These are phyloP conservation scores for Sphaeramia orbicularis DNA, from an alignment of 2,797 vertebrate genomes.

Conservation along the genomic window DNA sequence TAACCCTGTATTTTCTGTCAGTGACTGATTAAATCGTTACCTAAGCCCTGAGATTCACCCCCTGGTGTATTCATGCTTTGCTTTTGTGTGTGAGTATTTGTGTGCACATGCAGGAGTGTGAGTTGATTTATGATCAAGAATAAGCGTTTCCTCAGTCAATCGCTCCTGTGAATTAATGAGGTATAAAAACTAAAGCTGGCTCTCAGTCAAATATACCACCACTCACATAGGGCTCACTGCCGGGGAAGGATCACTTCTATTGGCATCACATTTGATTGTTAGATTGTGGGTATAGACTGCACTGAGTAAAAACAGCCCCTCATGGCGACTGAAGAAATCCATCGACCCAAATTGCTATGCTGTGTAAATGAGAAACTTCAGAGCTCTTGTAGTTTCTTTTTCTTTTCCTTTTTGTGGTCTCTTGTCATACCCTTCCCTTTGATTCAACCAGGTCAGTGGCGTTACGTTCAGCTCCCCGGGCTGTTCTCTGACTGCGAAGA, in stretches of 20 bases:
- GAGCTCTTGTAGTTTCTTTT: conserved; percentile 31
- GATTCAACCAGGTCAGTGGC: conserved; percentile 65
- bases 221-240: conserved; percentile 57
- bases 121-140: conserved; percentile 82
- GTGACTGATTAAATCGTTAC: conserved; percentile 87
- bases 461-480: conserved; percentile 54
- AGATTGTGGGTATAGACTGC: conserved; percentile 62
- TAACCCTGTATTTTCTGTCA: conserved; percentile 80
- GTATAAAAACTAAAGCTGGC: conserved; percentile 85
- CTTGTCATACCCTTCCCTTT: conserved; percentile 51
- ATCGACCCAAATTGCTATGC: conserved; percentile 62
- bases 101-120: conserved; percentile 26
- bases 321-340: conserved; percentile 55
- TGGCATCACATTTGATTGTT: conserved; percentile 65
- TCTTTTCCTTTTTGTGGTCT: conserved; percentile 23
- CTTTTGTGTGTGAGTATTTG: conserved; percentile 34
- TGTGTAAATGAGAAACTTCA: conserved; percentile 59
- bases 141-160: conserved; percentile 84
- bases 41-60: conserved; percentile 64
- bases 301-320: conserved; percentile 55
- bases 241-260: conserved; percentile 50
- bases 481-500: conserved; percentile 60
- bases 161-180: conserved; percentile 87
- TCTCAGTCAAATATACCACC: conserved; percentile 74
- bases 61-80: conserved; percentile 58